Percentiles rank a stretch among this genome's conserved stretches.
phyloP scores from a whole-genome alignment of 1,140 invertebrate genomes.

The Drosophila yakuba region DNA sequence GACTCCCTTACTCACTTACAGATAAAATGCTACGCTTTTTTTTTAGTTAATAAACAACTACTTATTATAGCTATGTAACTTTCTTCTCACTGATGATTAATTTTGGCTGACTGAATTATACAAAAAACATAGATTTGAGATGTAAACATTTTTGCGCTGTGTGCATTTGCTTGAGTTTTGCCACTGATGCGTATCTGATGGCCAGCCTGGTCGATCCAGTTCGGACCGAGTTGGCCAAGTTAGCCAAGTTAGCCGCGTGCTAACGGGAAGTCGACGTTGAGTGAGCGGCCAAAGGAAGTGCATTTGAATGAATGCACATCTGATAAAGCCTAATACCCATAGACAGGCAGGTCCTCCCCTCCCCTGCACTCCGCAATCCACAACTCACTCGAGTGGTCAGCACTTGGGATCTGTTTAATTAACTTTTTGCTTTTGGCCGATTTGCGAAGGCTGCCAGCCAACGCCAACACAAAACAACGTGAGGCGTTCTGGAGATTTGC shows the following conservation, averaged over 20 bases:
- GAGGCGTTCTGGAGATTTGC: constrained; percentile 12
- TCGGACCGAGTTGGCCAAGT: constrained; percentile 3
- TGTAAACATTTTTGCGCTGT: constrained; percentile 51
- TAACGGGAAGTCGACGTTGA: constrained; percentile 76
- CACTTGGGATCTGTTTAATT: constrained; percentile 58
- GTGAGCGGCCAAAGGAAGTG: constrained; percentile 73
- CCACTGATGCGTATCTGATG: constrained; percentile 77
- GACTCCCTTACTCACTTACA: too few relatives aligned
- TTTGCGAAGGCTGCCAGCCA: constrained; percentile 40
- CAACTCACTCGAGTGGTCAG: constrained; percentile 43
- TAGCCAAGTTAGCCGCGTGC: constrained; percentile 36
- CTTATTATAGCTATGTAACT: too few relatives aligned
- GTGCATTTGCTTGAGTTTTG: constrained; percentile 41
- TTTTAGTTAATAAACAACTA: too few relatives aligned
- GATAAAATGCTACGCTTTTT: too few relatives aligned
- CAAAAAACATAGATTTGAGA: not conserved
- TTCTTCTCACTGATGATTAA: not conserved
- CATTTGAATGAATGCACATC: constrained; percentile 79
- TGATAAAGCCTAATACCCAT: constrained; percentile 75
- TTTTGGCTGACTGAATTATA: not conserved
- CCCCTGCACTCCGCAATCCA: not conserved
- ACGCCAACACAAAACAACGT: constrained; percentile 37
- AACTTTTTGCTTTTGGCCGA: constrained; percentile 45
- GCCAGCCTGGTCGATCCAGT: constrained; percentile 16
- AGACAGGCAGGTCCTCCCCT: constrained; percentile 34